These are phyloP conservation scores for Trichechus manatus DNA, from an alignment of 2,113 vertebrate genomes.

Conservation along the genomic window DNA sequence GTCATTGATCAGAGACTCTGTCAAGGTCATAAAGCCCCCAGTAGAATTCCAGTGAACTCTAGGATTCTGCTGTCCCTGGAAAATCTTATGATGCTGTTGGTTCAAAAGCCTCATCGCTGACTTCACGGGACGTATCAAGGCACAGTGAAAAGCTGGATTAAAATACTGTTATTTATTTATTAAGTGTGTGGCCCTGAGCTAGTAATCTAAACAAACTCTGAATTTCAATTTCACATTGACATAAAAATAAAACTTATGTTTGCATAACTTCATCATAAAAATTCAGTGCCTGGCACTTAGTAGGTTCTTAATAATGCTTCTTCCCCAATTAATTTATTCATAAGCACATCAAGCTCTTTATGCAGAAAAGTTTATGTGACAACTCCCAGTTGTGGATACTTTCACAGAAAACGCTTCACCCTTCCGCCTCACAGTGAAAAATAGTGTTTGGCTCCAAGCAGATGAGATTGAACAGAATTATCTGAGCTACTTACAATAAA, in stretches of 20 bases:
- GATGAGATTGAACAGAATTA: constrained; percentile 67
- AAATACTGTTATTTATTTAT: constrained; percentile 33
- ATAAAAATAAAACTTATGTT: constrained; percentile 36
- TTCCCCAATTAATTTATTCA: constrained; percentile 59
- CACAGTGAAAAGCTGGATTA: not conserved
- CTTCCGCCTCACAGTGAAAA: constrained; percentile 32
- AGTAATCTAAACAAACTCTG: not conserved
- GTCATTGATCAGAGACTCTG: constrained; percentile 23
- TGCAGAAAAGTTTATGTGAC: constrained; percentile 54
- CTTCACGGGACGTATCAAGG: not conserved
- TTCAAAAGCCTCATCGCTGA: not conserved
- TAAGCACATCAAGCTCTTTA: constrained; percentile 31
- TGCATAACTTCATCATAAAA: constrained; percentile 27
- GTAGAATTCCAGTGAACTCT: not conserved
- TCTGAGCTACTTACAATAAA: constrained; percentile 75
- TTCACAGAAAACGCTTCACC: constrained; percentile 33
- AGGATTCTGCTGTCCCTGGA: not conserved
- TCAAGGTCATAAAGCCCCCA: not conserved
- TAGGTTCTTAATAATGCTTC: constrained; percentile 39
- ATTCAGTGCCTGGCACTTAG: constrained; percentile 18
- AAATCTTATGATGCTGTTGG: not conserved
- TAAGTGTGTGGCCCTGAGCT: not conserved
- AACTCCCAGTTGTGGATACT: constrained; percentile 58
- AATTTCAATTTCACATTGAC: constrained; percentile 18
- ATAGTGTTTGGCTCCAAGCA: constrained; percentile 56